Evolutionary conservation across 1,140 invertebrate species (phyloP), one percentile per base, ranked within the genome.

Genomic region (Rhopalosiphum maidis): DNA sequence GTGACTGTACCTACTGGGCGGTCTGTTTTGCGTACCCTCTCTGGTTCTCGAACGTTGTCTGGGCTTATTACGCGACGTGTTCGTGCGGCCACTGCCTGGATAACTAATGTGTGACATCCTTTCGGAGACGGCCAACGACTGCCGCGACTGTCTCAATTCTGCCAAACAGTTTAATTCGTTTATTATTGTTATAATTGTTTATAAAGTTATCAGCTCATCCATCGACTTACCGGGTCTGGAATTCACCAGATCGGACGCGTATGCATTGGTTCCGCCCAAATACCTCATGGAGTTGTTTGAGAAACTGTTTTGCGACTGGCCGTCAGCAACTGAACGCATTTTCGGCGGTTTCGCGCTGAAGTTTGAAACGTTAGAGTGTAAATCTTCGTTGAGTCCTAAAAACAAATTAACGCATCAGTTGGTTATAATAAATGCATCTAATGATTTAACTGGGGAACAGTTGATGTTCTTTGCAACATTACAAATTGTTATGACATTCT

Each of bases 291-390:
- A 98, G 94, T 98, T 97, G 94, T 97, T 97, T 37, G 97, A 97
- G 95, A 98, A 98, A 94, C 97, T 98, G 94, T 98, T 97, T 95
- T 98, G 97, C 46, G 97, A 98, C 95, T 98, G 97, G 90, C 97
- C 97, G 95, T 98, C 97, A 60, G 97, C 97, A 93, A 98, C 96
- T 77, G 97, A 98, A 94, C 96, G 95, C 93, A 94, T 94, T 93
- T 95, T 95, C 8, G 95, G 94, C 94, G 95, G 94, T 94, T 96
- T 96, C 83, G 95, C 95, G 77, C 95, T 95, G 90, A 95, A 95
- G 94, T 96, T 96, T 93, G 96, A 95, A 89, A 95, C 94, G 94
- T 97, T 96, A n/a, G 96, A 96, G 93, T 96, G 95, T 90, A 96
- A 96, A 94, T 96, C 97, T 95, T 96, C 97, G 94, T 96, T 96